A percentile compares a stretch with the other conserved stretches of the same genome.
Conservation (phyloP, 92 coral and sea anemone species). For the Epizoanthus illoricatus region DNA sequence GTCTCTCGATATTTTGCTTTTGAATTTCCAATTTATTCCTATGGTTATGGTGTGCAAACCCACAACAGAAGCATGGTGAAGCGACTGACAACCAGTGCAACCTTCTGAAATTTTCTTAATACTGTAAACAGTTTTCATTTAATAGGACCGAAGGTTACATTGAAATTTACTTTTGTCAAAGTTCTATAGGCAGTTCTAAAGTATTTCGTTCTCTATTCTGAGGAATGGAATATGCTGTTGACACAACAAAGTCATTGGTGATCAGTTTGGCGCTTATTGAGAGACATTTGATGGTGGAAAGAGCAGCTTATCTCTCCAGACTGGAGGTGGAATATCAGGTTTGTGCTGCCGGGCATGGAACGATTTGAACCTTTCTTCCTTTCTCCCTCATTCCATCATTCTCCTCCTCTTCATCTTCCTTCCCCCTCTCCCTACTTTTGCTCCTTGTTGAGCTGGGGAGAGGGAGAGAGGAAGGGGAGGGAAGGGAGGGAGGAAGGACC, state of each 20-base stretch:
- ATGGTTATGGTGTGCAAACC: too few relatives aligned
- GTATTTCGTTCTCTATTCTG: not conserved
- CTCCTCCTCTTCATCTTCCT: too few relatives aligned
- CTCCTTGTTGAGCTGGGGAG: too few relatives aligned
- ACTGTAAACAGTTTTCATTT: not conserved
- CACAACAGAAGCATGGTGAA: too few relatives aligned
- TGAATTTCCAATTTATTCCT: too few relatives aligned
- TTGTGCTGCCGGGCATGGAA: not conserved
- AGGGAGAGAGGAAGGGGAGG: too few relatives aligned
- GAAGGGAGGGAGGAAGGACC: too few relatives aligned
- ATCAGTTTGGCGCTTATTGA: slow-evolving; percentile 84
- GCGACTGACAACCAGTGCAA: too few relatives aligned
- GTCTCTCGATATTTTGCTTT: too few relatives aligned
- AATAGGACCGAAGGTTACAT: not conserved
- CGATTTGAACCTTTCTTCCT: not conserved
- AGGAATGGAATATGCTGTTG: slow-evolving; percentile 97
- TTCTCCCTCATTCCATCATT: too few relatives aligned
- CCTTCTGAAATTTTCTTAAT: too few relatives aligned
- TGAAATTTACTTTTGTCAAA: not conserved
- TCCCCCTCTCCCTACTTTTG: too few relatives aligned
- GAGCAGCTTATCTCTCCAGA: slow-evolving; percentile 84
- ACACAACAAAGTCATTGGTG: slow-evolving; percentile 84
- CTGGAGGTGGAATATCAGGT: slow-evolving; percentile 98
- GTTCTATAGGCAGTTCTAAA: not conserved
- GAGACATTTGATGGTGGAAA: slow-evolving; percentile 86